Evolutionary conservation across 2,113 vertebrate species (phyloP).

Genomic region (Tenrec ecaudatus): DNA sequence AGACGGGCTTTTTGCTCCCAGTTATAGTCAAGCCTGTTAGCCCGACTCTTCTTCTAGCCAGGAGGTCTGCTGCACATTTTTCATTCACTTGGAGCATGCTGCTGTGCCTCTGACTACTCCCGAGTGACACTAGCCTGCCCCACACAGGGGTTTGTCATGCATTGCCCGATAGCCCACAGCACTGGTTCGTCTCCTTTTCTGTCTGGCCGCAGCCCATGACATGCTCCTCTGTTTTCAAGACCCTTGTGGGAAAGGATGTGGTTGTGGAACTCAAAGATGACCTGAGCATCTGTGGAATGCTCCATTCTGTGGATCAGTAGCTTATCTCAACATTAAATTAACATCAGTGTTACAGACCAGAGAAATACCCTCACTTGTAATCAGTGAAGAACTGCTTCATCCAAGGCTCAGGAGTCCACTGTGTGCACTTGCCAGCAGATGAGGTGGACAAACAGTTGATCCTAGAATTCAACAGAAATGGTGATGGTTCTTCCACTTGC

Average conservation of each 20-base stretch:
- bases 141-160: background rate
- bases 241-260: conserved; percentile 95
- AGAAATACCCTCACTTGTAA: conserved; percentile 97
- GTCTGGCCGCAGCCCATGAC: background rate
- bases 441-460: conserved; percentile 95
- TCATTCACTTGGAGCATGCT: accelerated
- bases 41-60: accelerated
- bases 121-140: background rate
- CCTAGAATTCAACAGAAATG: conserved; percentile 97
- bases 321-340: conserved; percentile 94
- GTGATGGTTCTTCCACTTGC: conserved; percentile 78
- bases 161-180: background rate
- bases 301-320: conserved; percentile 97
- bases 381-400: conserved; percentile 98
- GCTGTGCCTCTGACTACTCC: background rate
- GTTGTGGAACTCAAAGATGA: conserved; percentile 97
- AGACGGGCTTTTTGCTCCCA: accelerated
- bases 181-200: background rate
- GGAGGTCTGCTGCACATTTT: background rate
- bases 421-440: conserved; percentile 95
- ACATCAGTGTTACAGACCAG: conserved; percentile 97
- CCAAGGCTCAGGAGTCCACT: conserved; percentile 95
- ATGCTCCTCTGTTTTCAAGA: conserved; percentile 97
- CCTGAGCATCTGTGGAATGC: conserved; percentile 93
- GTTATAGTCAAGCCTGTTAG: too few species aligned